Percentiles rank a stretch among this genome's conserved stretches.
phyloP scores from a whole-genome alignment of 1,140 invertebrate species.

The Leptopilina clavipes region DNA sequence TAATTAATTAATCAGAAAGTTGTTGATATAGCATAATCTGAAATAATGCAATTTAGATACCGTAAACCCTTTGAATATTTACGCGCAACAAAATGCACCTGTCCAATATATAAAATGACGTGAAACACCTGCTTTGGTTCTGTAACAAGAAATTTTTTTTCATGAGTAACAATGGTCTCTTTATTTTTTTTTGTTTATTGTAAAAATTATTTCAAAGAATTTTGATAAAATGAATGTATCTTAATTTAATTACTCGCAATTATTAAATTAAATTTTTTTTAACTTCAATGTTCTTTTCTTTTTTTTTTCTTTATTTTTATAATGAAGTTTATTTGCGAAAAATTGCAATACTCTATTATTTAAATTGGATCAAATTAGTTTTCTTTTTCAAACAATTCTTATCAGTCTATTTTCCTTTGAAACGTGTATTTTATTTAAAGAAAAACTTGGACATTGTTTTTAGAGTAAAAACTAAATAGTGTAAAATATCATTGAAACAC shows the following conservation, averaged over 20 bases:
- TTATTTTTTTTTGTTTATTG: background rate
- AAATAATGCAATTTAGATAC: background rate
- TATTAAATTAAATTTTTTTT: too few relatives aligned
- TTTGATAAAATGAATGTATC: too few relatives aligned
- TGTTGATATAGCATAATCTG: background rate
- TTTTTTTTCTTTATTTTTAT: too few relatives aligned
- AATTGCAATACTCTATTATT: too few relatives aligned
- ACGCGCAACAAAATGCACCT: background rate
- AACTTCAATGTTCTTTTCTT: too few relatives aligned
- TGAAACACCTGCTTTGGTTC: conserved; percentile 11
- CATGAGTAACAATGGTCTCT: background rate
- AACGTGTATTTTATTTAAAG: too few relatives aligned
- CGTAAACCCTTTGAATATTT: conserved; percentile 2
- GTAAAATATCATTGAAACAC: background rate
- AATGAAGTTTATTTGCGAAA: too few relatives aligned
- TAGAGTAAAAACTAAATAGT: background rate
- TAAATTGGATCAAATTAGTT: too few relatives aligned
- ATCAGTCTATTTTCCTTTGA: too few relatives aligned
- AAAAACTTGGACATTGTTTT: too few relatives aligned
- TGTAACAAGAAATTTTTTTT: background rate
- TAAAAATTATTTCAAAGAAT: background rate
- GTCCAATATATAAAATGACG: conserved; percentile 21
- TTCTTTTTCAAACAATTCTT: too few relatives aligned
- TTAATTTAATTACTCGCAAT: too few relatives aligned
- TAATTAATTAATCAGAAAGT: conserved; percentile 16